Evolutionary conservation across 2,888 invertebrate genomes (phyloP).

Genomic region (Phalera bucephala): DNA sequence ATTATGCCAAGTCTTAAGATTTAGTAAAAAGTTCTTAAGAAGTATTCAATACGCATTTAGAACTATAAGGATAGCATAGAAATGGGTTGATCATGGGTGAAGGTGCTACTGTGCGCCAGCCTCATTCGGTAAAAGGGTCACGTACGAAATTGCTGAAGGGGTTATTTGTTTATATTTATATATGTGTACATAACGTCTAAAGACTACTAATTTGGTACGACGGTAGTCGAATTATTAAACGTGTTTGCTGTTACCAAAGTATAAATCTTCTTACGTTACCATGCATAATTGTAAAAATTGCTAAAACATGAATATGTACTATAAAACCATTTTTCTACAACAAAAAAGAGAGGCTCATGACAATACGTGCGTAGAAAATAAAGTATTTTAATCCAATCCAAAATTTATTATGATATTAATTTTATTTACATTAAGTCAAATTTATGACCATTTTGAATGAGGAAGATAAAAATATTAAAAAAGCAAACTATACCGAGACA

Average conservation of each 20-base stretch:
- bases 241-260: neutral
- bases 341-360: too few species aligned
- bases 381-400: conserved; percentile 12
- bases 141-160: conserved; percentile 58
- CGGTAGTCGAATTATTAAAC: neutral
- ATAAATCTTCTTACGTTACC: too few species aligned
- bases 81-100: conserved; percentile 57
- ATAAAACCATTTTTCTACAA: too few species aligned
- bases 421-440: conserved; percentile 54
- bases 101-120: conserved; percentile 63
- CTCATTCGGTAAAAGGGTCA: conserved; percentile 57
- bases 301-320: too few species aligned
- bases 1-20: too few species aligned
- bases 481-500: conserved; percentile 52
- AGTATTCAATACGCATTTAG: conserved; percentile 67
- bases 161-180: conserved; percentile 37
- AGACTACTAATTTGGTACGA: conserved; percentile 25
- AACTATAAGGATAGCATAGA: conserved; percentile 56
- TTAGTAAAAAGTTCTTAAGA: too few species aligned
- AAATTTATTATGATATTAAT: conserved; percentile 22
- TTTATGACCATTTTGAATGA: conserved; percentile 56
- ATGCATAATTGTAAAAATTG: too few species aligned
- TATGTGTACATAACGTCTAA: neutral
- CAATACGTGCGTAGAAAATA: too few species aligned
- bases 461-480: conserved; percentile 66